A percentile compares a stretch with the other conserved stretches of the same genome.
phyloP scores from a whole-genome alignment of 2,113 vertebrate genomes.

The Sceloporus tristichus region DNA sequence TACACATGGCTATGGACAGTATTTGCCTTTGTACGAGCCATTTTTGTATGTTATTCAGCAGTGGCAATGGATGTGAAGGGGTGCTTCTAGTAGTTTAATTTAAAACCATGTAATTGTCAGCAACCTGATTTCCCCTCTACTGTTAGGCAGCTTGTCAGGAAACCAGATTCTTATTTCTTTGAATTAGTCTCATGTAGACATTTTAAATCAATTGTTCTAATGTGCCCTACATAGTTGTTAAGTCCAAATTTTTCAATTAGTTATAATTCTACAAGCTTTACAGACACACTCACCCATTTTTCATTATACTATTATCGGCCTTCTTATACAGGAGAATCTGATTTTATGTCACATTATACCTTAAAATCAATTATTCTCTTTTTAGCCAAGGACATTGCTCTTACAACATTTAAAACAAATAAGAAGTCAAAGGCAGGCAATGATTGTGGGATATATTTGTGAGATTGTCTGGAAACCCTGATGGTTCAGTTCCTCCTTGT shows the following conservation, averaged over 20 bases:
- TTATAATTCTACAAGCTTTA: constrained; percentile 56
- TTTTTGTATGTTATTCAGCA: not conserved
- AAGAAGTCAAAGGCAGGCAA: constrained; percentile 27
- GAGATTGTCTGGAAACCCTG: constrained; percentile 17
- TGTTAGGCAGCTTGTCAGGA: constrained; percentile 52
- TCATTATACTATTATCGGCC: constrained; percentile 23
- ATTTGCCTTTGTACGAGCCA: not conserved
- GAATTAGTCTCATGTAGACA: constrained; percentile 31
- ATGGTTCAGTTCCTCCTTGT: too few relatives aligned
- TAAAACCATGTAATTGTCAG: constrained; percentile 19
- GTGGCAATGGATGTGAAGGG: not conserved
- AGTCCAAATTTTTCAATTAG: constrained; percentile 53
- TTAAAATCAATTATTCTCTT: constrained; percentile 50
- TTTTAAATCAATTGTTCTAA: constrained; percentile 56
- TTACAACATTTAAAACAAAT: constrained; percentile 45
- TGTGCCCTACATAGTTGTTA: constrained; percentile 32
- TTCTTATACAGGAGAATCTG: constrained; percentile 32
- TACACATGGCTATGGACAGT: not conserved
- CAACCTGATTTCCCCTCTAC: constrained; percentile 32
- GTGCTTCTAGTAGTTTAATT: constrained; percentile 23
- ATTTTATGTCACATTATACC: constrained; percentile 49
- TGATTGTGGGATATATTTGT: not conserved
- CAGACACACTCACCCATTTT: constrained; percentile 39
- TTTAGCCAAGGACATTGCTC: constrained; percentile 41
- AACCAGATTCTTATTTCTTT: constrained; percentile 35